A percentile compares a stretch with the other conserved stretches of the same genome.
Conservation (phyloP, 2,797 vertebrate species). For the Hemibagrus guttatus region DNA sequence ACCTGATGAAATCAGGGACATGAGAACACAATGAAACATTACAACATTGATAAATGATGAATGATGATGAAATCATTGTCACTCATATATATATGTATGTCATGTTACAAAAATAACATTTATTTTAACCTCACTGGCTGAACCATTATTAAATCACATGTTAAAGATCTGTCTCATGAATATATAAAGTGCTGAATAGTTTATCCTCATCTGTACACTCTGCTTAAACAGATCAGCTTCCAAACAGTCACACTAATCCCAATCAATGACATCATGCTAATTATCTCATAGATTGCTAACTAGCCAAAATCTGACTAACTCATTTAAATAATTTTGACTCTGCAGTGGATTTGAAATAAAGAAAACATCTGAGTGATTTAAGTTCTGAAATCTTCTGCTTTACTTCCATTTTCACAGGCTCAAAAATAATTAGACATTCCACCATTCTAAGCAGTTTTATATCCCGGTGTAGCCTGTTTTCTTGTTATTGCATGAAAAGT, state of each 20-base stretch:
- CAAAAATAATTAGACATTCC: too few species aligned
- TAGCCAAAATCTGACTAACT: background rate
- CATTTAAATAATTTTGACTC: background rate
- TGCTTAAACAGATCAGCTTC: background rate
- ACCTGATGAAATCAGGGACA: conserved; percentile 3
- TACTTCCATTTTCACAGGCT: too few species aligned
- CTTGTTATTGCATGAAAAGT: too few species aligned
- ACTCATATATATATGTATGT: background rate
- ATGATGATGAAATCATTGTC: background rate
- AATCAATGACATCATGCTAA: background rate
- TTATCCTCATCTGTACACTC: too few species aligned
- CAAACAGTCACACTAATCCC: background rate
- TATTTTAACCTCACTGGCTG: background rate
- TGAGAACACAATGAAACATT: background rate
- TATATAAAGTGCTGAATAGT: background rate
- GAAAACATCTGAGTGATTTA: background rate
- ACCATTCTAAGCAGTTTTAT: too few species aligned
- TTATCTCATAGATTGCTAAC: background rate
- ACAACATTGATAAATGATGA: too few species aligned
- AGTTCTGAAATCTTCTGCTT: too few species aligned
- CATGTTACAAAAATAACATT: background rate
- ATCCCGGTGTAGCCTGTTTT: too few species aligned
- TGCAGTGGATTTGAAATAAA: background rate
- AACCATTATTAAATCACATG: background rate
- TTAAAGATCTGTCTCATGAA: background rate